Evolutionary conservation across 1,140 invertebrate species (phyloP), one percentile per base, ranked within the genome.

Genomic region (Zaprionus davidi): DNA sequence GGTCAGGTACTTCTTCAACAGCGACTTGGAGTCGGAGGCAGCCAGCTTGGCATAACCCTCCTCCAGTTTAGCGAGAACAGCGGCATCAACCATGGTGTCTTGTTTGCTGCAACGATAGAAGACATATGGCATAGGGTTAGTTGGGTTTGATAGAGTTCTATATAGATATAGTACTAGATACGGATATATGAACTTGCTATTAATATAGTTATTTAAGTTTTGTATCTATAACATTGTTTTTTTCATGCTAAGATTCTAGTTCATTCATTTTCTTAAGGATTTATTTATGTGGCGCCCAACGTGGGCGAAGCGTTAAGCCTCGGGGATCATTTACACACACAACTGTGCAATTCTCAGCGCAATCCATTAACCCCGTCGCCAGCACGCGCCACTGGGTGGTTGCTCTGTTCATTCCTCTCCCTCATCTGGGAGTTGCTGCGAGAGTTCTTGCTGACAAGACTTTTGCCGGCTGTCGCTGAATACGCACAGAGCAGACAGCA

Each of bases 1-100:
- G 84, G 97, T 97, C 60, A 99, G 95, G 94, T 98, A 97, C 93
- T 99, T 99, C 95, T 99, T 99, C 94, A 99, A 94, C 91, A 99
- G 94, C 55, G 98, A 99, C 93, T 99, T 98, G 93, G 97, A 98
- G 93, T 98, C 96, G 66, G 97, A 97, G 76, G 94, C 96, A 78
- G 95, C 94, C 84, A 99, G 94, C 94, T 98, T 98, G 94, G 96
- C 95, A 94, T 96, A 98, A 84, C 97, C 97, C 92, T 96, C 95
- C 94, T 98, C 97, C 93, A 98, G 94, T 94, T 98, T 98, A 92
- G 98, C 96, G 92, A 97, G 93, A 90, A 96, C 95, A 93, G 96
- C 96, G 86, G 96, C 95, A 94, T 98, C 97, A 94, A 97, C 96
- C 97, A 97, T 97, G 87, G 94, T 95, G 94, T 94, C 94, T 93